phyloP scores from a whole-genome alignment of 2,797 vertebrate species.

The Limnodromus scolopaceus region DNA sequence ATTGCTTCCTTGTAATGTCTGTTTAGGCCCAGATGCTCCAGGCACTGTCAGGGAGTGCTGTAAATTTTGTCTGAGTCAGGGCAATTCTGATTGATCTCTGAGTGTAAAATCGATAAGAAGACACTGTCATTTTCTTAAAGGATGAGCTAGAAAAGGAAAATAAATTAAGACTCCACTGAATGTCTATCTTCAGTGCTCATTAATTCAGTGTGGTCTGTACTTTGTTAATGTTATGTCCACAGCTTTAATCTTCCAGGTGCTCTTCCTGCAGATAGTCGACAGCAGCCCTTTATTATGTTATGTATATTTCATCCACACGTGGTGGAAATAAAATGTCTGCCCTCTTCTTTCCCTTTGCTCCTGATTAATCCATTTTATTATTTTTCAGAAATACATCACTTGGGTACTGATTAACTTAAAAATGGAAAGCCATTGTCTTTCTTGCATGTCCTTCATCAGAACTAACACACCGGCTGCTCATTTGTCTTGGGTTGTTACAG shows the following conservation, averaged over 20 bases:
- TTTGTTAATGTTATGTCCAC: constrained; percentile 89
- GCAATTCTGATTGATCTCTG: constrained; percentile 98
- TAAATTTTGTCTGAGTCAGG: constrained; percentile 98
- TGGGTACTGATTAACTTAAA: constrained; percentile 92
- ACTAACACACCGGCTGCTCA: constrained; percentile 80
- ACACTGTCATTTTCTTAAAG: constrained; percentile 99
- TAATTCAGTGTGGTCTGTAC: constrained; percentile 91
- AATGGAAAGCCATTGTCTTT: constrained; percentile 90
- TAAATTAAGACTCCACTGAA: constrained; percentile 97
- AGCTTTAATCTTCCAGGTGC: constrained; percentile 92
- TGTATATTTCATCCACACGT: constrained; percentile 88
- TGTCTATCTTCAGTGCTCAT: constrained; percentile 88
- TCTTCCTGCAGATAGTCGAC: constrained; percentile 80
- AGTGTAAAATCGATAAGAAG: constrained; percentile 99
- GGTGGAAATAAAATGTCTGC: constrained; percentile 81
- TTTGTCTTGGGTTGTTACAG: constrained; percentile 91
- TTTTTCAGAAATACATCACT: constrained; percentile 90
- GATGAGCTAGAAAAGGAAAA: constrained; percentile 95
- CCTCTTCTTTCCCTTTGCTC: constrained; percentile 80
- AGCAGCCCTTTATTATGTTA: constrained; percentile 83
- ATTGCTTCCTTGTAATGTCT: constrained; percentile 88
- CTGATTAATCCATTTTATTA: constrained; percentile 93
- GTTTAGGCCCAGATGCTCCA: constrained; percentile 80
- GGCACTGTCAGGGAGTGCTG: constrained; percentile 85
- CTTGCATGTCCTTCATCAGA: constrained; percentile 87